Base-by-base conservation (phyloP, 2,113 vertebrate species). In the Brienomyrus longianalis region DNA sequence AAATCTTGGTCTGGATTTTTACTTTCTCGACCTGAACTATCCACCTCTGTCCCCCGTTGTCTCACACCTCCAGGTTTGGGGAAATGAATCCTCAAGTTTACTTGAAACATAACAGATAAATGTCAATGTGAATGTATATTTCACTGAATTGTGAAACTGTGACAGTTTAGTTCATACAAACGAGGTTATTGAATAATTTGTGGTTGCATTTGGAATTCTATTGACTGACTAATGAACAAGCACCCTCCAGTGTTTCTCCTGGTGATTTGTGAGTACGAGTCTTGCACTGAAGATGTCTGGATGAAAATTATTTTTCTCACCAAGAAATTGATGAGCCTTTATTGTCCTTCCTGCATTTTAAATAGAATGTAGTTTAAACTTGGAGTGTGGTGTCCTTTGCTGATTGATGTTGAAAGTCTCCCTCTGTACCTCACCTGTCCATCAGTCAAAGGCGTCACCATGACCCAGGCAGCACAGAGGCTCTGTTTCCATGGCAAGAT, bases 401-500 rank as follows among this genome's bases (percentile, higher is more conserved):
- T 70, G 43, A 27, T 85, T 50, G 9, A 2, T 10, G 39, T 19
- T 39, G 17, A 19, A 31, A 17, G 8, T 27, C 45, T 85, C 31
- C 15, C 54, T 62, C 35, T 48, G 39, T 85, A 7, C 51, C 83
- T 48, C 47, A 47, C 83, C 45, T 47, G 43, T 7, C 77, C 19
- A 31, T 6, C 52, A 19, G 51, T 54, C 66, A 84, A 90, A 91
- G 54, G 52, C 7, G 43, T 45, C 83, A 88, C 8, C 43, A 93
- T 93, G 90, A 62, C 88, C 11, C 89, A 54, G 27, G 91, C 93
- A 89, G 90, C 93, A 52, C 91, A 88, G 9, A 90, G 92, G 0
- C 94, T 99, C 91, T 96, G 94, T 88, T 99, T 98, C 74, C 92
- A 74, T 1, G 96, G 97, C 52, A 97, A 97, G 91, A 92, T 93